phyloP scores from a whole-genome alignment of 2,888 invertebrate genomes.

The Ephialtes manifestator region DNA sequence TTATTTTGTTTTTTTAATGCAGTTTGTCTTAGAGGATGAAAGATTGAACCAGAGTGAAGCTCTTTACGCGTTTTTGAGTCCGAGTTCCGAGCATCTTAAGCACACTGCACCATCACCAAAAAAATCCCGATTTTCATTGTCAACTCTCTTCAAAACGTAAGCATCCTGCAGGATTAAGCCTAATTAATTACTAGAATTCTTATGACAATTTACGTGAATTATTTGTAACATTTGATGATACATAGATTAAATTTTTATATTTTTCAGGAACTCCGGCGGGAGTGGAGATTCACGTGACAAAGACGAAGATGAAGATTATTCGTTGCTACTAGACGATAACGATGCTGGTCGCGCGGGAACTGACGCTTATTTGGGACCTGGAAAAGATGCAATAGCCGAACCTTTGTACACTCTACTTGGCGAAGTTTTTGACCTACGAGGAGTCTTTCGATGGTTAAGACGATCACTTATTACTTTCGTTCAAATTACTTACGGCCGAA shows the following conservation, averaged over 20 bases:
- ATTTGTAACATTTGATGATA: neutral
- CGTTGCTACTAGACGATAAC: constrained; percentile 90
- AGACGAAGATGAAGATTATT: constrained; percentile 94
- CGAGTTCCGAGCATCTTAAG: constrained; percentile 95
- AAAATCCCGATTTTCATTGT: constrained; percentile 95
- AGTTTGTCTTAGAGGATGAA: constrained; percentile 96
- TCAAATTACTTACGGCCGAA: constrained; percentile 96
- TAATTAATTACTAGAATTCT: neutral
- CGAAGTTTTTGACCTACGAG: constrained; percentile 96
- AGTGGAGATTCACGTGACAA: constrained; percentile 90
- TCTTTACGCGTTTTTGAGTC: constrained; percentile 96
- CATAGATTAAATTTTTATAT: neutral
- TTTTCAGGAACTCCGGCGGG: constrained; percentile 86
- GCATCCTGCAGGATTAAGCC: constrained; percentile 59
- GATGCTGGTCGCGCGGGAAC: constrained; percentile 85
- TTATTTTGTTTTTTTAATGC: constrained; percentile 17
- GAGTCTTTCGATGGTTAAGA: constrained; percentile 95
- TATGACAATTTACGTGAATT: neutral
- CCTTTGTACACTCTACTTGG: constrained; percentile 95
- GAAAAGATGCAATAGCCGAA: constrained; percentile 95
- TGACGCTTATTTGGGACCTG: constrained; percentile 82
- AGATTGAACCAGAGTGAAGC: constrained; percentile 95
- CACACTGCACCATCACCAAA: constrained; percentile 92
- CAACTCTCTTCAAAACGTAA: constrained; percentile 94
- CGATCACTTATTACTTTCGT: constrained; percentile 96